Conservation (phyloP, 2,797 vertebrate genomes). For the Champsocephalus gunnari region DNA sequence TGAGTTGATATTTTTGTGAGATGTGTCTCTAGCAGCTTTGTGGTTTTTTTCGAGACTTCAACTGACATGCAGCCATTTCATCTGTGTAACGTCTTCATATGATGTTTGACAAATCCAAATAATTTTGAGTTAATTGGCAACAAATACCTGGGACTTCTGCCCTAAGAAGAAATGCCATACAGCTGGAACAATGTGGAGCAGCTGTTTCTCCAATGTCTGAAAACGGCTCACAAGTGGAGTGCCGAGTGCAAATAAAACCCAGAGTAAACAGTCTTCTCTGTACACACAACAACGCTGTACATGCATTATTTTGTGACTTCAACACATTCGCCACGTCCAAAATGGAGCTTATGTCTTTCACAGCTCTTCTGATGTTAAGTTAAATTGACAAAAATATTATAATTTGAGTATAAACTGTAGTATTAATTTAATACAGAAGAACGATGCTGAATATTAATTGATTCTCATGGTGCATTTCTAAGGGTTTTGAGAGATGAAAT, state of each 20-base stretch:
- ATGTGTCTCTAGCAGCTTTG: not conserved
- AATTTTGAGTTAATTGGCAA: not conserved
- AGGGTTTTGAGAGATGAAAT: not conserved
- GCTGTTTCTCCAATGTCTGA: conserved; percentile 11
- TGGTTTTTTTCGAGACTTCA: not conserved
- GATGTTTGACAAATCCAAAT: not conserved
- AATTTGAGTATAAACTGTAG: not conserved
- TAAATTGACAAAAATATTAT: not conserved
- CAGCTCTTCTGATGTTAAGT: not conserved
- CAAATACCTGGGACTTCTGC: not conserved
- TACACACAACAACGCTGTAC: conserved; percentile 27
- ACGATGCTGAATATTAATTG: not conserved
- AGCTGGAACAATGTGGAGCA: conserved; percentile 21
- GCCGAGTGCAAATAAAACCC: conserved; percentile 21
- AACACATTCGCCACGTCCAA: not conserved
- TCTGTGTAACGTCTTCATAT: not conserved
- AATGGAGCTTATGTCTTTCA: not conserved
- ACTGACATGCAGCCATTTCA: not conserved
- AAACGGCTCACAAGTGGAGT: conserved; percentile 29
- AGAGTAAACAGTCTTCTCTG: conserved; percentile 18
- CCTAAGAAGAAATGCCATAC: conserved; percentile 1
- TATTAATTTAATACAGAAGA: not conserved
- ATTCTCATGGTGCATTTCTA: not conserved
- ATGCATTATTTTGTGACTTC: conserved; percentile 38
- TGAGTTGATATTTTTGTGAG: not conserved